Evolutionary conservation across 2,797 vertebrate species (phyloP).

Genomic region (Hozukius guyotensis): DNA sequence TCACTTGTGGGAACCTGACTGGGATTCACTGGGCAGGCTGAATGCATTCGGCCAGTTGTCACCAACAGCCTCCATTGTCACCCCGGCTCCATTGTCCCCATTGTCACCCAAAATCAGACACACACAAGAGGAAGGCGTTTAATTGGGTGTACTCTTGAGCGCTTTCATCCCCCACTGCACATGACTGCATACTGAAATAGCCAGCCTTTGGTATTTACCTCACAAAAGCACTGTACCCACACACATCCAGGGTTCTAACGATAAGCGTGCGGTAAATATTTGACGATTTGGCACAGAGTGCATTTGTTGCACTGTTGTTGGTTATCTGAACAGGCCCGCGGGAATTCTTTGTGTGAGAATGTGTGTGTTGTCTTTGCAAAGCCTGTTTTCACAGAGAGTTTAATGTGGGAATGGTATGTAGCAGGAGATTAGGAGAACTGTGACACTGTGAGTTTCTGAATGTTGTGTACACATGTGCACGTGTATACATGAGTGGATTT

Average conservation of each 20-base stretch:
- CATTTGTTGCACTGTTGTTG: slow-evolving; percentile 55
- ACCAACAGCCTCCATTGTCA: slow-evolving; percentile 79
- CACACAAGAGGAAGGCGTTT: slow-evolving; percentile 83
- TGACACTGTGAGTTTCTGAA: slow-evolving; percentile 44
- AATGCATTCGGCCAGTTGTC: slow-evolving; percentile 73
- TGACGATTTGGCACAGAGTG: slow-evolving; percentile 61
- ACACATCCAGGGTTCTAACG: slow-evolving; percentile 58
- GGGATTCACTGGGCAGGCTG: slow-evolving; percentile 74
- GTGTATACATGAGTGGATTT: not conserved
- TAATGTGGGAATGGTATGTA: slow-evolving; percentile 80
- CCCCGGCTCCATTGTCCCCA: slow-evolving; percentile 70
- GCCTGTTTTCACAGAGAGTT: slow-evolving; percentile 72
- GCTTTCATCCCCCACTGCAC: slow-evolving; percentile 76
- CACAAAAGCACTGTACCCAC: slow-evolving; percentile 67
- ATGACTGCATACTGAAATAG: slow-evolving; percentile 67
- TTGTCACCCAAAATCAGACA: slow-evolving; percentile 80
- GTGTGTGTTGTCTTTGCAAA: slow-evolving; percentile 75
- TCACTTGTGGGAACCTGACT: slow-evolving; percentile 79
- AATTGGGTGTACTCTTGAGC: slow-evolving; percentile 81
- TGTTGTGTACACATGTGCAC: slow-evolving; percentile 24
- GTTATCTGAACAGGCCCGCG: slow-evolving; percentile 59
- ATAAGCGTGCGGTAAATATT: slow-evolving; percentile 78
- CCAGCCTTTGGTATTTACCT: slow-evolving; percentile 48
- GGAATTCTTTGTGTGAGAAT: slow-evolving; percentile 74
- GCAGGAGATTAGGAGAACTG: slow-evolving; percentile 64